A percentile compares a stretch with the other conserved stretches of the same genome.
Conservation (phyloP, 2,888 invertebrate species). For the Lobophora halterata region DNA sequence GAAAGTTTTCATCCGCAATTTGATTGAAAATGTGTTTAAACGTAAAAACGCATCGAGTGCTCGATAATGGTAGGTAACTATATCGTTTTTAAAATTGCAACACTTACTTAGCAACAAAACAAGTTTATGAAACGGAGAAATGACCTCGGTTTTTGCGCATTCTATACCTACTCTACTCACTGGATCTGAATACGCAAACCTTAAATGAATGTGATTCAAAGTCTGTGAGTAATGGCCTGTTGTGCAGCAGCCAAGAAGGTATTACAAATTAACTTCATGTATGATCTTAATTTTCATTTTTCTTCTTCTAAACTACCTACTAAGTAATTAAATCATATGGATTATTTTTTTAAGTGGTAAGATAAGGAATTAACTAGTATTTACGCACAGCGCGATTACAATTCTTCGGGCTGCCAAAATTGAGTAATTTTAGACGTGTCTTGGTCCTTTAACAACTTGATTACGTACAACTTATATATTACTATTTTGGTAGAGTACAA, state of each 20-base stretch:
- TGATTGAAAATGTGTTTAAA: conserved; percentile 19
- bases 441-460: conserved; percentile 20
- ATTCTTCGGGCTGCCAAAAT: conserved; percentile 5
- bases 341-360: no score
- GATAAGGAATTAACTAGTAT: not conserved
- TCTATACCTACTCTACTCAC: conserved; percentile 6
- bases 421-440: conserved; percentile 25
- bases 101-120: conserved; percentile 23
- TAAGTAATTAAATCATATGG: not conserved
- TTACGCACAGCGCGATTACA: conserved; percentile 7
- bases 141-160: conserved; percentile 18
- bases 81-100: conserved; percentile 19
- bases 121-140: conserved; percentile 24
- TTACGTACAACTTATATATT: conserved; percentile 8
- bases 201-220: conserved; percentile 3
- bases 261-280: conserved; percentile 4
- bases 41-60: conserved; percentile 23
- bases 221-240: conserved; percentile 3
- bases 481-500: conserved; percentile 16
- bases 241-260: conserved; percentile 2
- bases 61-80: conserved; percentile 19
- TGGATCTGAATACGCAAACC: conserved; percentile 3
- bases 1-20: conserved; percentile 23
- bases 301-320: no score
- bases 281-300: no score